Conservation (phyloP, 2,888 invertebrate species). For the Carterocephalus palaemon region DNA sequence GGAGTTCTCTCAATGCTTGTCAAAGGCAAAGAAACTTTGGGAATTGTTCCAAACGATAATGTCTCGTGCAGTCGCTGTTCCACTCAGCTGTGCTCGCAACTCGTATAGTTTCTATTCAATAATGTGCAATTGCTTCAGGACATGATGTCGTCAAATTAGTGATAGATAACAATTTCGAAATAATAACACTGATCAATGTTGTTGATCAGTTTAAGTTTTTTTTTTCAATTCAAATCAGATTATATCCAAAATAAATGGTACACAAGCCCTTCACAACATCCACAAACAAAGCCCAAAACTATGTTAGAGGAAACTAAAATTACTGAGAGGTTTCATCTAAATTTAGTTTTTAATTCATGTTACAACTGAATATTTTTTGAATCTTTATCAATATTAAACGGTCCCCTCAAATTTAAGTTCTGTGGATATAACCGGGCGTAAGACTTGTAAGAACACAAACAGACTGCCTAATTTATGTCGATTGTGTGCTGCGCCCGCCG, state of each 20-base stretch:
- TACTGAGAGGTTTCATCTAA: too few species aligned
- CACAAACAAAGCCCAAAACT: too few species aligned
- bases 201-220: too few species aligned
- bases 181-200: neutral
- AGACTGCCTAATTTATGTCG: slow-evolving; percentile 14
- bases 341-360: too few species aligned
- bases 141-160: slow-evolving; percentile 16
- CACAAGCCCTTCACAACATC: too few species aligned
- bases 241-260: too few species aligned
- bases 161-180: slow-evolving; percentile 6
- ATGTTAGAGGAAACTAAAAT: too few species aligned
- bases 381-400: too few species aligned
- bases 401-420: too few species aligned
- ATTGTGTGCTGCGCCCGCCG: slow-evolving; percentile 30
- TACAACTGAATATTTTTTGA: too few species aligned
- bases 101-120: slow-evolving; percentile 24
- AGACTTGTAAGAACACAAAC: slow-evolving; percentile 10
- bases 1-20: slow-evolving; percentile 11
- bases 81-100: slow-evolving; percentile 14
- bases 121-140: slow-evolving; percentile 22
- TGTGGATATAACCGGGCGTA: neutral
- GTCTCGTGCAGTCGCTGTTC: slow-evolving; percentile 19
- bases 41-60: slow-evolving; percentile 21
- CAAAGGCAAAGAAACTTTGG: slow-evolving; percentile 19
- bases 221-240: too few species aligned